These are phyloP conservation scores for Carassius auratus DNA, from an alignment of 2,113 vertebrate genomes.

Conservation along the genomic window DNA sequence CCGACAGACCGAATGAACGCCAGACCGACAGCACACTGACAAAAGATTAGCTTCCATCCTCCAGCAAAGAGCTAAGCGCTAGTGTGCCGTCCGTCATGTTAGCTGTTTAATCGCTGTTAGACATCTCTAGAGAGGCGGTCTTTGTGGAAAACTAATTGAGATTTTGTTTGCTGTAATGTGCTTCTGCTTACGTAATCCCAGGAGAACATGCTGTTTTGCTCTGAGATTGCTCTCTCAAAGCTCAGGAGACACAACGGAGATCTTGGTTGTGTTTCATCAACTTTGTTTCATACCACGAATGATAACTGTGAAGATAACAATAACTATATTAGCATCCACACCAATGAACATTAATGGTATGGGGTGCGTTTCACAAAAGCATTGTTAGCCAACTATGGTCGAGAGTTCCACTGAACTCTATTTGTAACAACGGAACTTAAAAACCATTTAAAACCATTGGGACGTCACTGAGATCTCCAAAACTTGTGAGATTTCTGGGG, in stretches of 20 bases:
- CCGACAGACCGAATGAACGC: slow-evolving; percentile 59
- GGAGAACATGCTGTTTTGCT: not conserved
- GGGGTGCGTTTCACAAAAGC: too few relatives aligned
- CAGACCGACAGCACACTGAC: slow-evolving; percentile 62
- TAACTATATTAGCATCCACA: too few relatives aligned
- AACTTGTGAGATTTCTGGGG: not conserved
- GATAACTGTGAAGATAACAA: not conserved
- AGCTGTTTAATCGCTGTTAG: slow-evolving; percentile 37
- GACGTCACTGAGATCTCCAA: not conserved
- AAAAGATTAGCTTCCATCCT: slow-evolving; percentile 62
- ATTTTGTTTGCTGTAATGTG: slow-evolving; percentile 30
- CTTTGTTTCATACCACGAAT: not conserved
- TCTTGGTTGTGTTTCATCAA: slow-evolving; percentile 6
- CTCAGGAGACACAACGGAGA: not conserved
- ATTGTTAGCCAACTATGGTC: too few relatives aligned
- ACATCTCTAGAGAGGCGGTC: slow-evolving; percentile 31
- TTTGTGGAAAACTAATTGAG: slow-evolving; percentile 28
- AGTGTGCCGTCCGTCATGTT: slow-evolving; percentile 53
- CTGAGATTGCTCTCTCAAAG: not conserved
- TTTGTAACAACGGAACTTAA: too few relatives aligned
- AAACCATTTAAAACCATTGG: not conserved
- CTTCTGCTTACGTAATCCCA: slow-evolving; percentile 35
- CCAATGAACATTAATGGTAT: too few relatives aligned
- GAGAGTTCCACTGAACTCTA: too few relatives aligned
- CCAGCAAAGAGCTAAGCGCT: slow-evolving; percentile 28